Evolutionary conservation across 2,113 vertebrate genomes (phyloP), one percentile per base, ranked within the genome.

Genomic region (Oryzias melastigma): DNA sequence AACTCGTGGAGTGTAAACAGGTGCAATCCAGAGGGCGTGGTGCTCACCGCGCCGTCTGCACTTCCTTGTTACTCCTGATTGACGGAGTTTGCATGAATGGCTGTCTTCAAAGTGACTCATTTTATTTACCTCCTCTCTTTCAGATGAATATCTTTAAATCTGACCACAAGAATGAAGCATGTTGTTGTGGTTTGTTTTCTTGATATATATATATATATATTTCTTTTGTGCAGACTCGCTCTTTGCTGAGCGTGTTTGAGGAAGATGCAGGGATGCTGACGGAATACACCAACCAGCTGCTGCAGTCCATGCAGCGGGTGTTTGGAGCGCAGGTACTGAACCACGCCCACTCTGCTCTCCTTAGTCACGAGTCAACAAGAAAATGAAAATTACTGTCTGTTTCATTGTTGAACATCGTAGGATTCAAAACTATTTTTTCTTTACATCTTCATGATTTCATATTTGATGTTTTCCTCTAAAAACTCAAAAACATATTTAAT

Each of bases 191-290:
- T 2, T 35, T 13, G 35, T 3, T 35, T 35, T 8, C 12, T 10
- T 35, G 8, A 35, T 10, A 35, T 1, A 35, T 35, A 8, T 2
- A 3, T 8, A 10, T 7, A 14, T 44, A 19, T 14, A 1, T 14
- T 57, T 68, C 42, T 77, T 17, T 58, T 40, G 57, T 51, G 14
- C 89, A 99, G 97, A 95, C 96, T 48, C 95, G 97, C 19, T 98
- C 97, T 49, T 80, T 99, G 84, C 93, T 99, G 72, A 98, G 97
- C 25, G 97, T 99, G 3, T 99, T 99, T 89, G 97, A 99, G 72
- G 97, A 99, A 80, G 97, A 99, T 95, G 93, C 95, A 0, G 94
- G 92, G 56, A 98, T 94, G 1, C 95, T 99, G 29, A 98, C 96
- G 0, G 94, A 96, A n/a, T 98, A 98, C 62, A 97, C 96, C 76